A percentile compares a stretch with the other conserved stretches of the same genome.
These are phyloP conservation scores for Meloidogyne floridensis DNA, from an alignment of 1,140 invertebrate species.

Conservation along the genomic window DNA sequence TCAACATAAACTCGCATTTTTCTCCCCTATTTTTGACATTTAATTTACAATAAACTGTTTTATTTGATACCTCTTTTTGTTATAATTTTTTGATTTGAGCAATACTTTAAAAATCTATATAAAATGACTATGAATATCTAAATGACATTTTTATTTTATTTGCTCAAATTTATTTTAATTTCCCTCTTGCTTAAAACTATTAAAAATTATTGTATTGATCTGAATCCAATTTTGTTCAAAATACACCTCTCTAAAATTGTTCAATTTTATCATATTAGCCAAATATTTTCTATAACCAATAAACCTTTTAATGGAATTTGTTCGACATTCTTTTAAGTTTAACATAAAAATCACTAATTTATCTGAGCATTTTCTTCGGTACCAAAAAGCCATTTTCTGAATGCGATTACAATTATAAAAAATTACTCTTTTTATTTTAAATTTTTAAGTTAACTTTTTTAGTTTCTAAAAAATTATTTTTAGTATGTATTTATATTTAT, in stretches of 20 bases:
- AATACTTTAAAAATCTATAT: neutral
- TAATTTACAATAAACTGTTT: neutral
- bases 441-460: no score
- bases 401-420: no score
- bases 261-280: neutral
- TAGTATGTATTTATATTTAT: no score
- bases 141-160: neutral
- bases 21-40: neutral
- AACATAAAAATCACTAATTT: neutral
- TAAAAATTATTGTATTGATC: neutral
- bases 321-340: neutral
- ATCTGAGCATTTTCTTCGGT: neutral
- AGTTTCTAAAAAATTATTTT: no score
- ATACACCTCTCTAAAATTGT: neutral
- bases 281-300: neutral
- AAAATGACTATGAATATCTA: no score
- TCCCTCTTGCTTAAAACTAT: neutral
- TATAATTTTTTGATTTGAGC: neutral
- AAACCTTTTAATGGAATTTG: neutral
- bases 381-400: no score
- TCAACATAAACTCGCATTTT: neutral
- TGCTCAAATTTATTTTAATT: neutral
- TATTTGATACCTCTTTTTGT: neutral
- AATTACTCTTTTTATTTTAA: no score
- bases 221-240: neutral